These are phyloP conservation scores for Microtus obscurus DNA, from an alignment of 2,797 vertebrate genomes.

Conservation along the genomic window DNA sequence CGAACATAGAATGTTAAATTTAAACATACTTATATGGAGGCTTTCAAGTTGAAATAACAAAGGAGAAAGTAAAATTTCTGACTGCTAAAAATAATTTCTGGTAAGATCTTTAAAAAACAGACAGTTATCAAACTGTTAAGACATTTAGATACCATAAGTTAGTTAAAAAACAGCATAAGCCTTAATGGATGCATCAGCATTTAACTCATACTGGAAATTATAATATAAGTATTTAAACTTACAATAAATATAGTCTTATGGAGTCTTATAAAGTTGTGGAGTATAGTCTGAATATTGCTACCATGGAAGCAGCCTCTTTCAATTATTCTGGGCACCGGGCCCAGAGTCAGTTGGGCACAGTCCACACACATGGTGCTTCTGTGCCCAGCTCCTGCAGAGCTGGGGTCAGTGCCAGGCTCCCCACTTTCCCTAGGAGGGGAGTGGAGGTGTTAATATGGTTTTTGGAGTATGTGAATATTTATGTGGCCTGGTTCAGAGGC, in stretches of 20 bases:
- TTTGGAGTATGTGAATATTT: conserved; percentile 10
- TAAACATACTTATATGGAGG: conserved; percentile 11
- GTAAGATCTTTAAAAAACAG: conserved; percentile 49
- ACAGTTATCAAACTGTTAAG: neutral
- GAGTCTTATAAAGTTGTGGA: conserved; percentile 18
- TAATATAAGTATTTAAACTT: neutral
- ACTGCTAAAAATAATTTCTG: conserved; percentile 17
- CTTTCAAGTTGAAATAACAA: conserved; percentile 31
- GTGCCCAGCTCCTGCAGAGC: neutral
- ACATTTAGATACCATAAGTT: neutral
- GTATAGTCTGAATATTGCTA: neutral
- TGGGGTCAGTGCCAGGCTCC: neutral
- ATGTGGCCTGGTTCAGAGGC: neutral
- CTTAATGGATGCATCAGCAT: neutral
- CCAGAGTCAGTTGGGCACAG: neutral
- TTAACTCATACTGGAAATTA: neutral
- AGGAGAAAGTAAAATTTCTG: conserved; percentile 43
- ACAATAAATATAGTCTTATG: neutral
- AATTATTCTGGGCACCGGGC: neutral
- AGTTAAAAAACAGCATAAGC: neutral
- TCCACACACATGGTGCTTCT: neutral
- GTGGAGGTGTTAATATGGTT: neutral
- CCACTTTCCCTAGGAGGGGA: neutral
- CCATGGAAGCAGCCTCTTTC: neutral
- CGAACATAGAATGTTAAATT: conserved; percentile 22